These are phyloP conservation scores for Gambusia affinis DNA, from an alignment of 2,113 vertebrate genomes.

Conservation along the genomic window DNA sequence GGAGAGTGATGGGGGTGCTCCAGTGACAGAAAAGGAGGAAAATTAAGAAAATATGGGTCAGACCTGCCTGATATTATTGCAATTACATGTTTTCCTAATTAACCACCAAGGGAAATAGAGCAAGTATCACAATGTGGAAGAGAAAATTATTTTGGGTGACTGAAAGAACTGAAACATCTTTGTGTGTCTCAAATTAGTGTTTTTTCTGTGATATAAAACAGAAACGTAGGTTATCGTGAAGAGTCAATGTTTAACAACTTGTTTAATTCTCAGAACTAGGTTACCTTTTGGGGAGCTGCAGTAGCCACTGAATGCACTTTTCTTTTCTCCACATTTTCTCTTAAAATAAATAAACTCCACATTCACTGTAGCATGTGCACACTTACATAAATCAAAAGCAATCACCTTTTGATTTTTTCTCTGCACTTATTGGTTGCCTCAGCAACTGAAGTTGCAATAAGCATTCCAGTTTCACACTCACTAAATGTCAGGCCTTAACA, in stretches of 20 bases:
- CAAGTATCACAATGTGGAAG: too few species aligned
- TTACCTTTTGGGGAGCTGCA: background rate
- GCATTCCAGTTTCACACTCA: constrained; percentile 15
- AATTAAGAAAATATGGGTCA: background rate
- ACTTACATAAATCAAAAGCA: background rate
- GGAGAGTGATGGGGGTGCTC: background rate
- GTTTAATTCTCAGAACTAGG: background rate
- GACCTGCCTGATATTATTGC: background rate
- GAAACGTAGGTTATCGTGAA: background rate
- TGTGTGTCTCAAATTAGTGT: background rate
- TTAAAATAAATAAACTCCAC: background rate
- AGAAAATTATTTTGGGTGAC: too few species aligned
- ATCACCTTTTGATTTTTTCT: background rate
- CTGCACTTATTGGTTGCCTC: background rate
- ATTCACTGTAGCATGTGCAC: background rate
- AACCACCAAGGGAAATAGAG: too few species aligned
- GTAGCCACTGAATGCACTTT: background rate
- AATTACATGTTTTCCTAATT: too few species aligned
- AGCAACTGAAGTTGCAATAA: background rate
- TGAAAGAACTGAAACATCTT: too few species aligned
- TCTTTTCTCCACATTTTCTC: background rate
- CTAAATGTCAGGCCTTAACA: constrained; percentile 13
- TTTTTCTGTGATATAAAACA: background rate
- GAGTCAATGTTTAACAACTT: background rate
- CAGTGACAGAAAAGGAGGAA: background rate